These are phyloP conservation scores for Tympanuchus pallidicinctus DNA, from an alignment of 2,113 vertebrate species.

Conservation along the genomic window DNA sequence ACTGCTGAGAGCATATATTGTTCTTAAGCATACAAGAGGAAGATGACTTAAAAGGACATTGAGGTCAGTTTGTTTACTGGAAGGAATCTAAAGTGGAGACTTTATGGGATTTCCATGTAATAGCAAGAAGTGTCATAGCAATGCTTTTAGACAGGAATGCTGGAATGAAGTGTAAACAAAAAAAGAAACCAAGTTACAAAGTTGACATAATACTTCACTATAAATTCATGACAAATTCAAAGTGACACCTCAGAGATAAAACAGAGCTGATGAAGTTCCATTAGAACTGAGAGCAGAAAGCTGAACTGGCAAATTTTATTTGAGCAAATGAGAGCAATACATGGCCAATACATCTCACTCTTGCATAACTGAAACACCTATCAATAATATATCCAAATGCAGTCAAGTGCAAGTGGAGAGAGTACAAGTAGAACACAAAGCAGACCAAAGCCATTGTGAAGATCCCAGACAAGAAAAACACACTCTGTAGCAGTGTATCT, in stretches of 20 bases:
- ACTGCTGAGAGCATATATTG: neutral
- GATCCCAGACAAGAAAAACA: neutral
- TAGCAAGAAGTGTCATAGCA: constrained; percentile 7
- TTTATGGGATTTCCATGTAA: neutral
- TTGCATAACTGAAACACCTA: neutral
- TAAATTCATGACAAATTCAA: constrained; percentile 16
- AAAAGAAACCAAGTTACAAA: neutral
- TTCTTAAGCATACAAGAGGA: neutral
- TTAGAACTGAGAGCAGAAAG: neutral
- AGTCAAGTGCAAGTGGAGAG: neutral
- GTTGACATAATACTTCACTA: neutral
- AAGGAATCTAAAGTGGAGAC: neutral
- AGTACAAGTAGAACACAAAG: neutral
- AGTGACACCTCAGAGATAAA: neutral
- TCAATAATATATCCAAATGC: neutral
- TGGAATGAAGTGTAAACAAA: neutral
- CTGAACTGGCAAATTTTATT: neutral
- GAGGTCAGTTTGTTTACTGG: neutral
- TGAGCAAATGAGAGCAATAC: neutral
- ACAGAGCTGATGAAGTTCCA: neutral
- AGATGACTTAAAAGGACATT: neutral
- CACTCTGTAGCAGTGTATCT: neutral
- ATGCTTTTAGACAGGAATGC: neutral
- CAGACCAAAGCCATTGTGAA: neutral
- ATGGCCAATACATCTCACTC: neutral